Evolutionary conservation across 1,140 invertebrate genomes (phyloP).

Genomic region (Papilio xuthus): DNA sequence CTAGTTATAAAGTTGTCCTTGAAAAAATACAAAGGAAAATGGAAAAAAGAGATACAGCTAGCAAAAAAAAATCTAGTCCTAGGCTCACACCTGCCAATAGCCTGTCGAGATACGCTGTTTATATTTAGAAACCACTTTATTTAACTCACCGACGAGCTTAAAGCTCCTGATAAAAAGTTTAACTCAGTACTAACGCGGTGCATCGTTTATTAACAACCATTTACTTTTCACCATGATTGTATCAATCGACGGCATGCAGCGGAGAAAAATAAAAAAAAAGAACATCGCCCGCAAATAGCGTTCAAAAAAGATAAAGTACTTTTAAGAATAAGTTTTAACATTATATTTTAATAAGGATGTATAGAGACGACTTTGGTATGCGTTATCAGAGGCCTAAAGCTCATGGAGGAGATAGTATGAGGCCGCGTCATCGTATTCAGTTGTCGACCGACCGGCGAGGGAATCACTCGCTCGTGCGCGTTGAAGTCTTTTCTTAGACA

Average conservation of each 20-base stretch:
- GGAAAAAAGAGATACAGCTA: constrained; percentile 56
- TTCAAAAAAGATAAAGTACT: constrained; percentile 32
- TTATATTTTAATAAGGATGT: constrained; percentile 47
- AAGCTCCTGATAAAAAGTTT: constrained; percentile 73
- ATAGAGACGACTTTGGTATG: constrained; percentile 51
- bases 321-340: constrained; percentile 38
- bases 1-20: too few relatives aligned
- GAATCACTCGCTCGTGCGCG: constrained; percentile 54
- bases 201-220: constrained; percentile 69
- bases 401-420: constrained; percentile 65
- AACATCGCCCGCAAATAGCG: constrained; percentile 30
- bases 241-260: constrained; percentile 60
- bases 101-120: constrained; percentile 76
- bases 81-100: constrained; percentile 76
- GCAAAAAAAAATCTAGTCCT: constrained; percentile 61
- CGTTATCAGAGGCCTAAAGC: constrained; percentile 69
- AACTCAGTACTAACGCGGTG: constrained; percentile 61
- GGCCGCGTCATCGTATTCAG: constrained; percentile 51
- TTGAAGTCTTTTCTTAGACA: constrained; percentile 47
- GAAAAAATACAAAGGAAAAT: constrained; percentile 56
- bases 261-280: constrained; percentile 36
- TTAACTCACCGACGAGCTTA: constrained; percentile 74
- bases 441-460: constrained; percentile 52
- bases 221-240: constrained; percentile 74
- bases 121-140: constrained; percentile 81